Evolutionary conservation across 2,888 invertebrate genomes (phyloP), one percentile per base, ranked within the genome.

Genomic region (Dione juno): DNA sequence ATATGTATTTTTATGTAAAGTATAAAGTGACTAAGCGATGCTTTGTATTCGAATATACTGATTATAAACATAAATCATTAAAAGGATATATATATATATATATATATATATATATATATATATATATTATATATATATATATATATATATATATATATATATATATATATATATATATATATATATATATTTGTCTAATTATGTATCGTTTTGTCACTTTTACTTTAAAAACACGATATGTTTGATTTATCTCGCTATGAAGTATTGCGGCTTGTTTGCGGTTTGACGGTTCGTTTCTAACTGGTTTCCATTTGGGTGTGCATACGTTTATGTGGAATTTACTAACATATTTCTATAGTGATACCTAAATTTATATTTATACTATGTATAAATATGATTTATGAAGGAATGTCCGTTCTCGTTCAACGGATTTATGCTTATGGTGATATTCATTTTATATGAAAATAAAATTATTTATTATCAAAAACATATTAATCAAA

Each of bases 221-320:
- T 61, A 43, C 61, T 35, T 35, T 28, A 3, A 40, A 28, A 59
- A 8, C 43, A 28, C 28, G 28, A 28, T 40, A 41, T 43, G 28
- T 61, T 61, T 35, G 61, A 61, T 35, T 43, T 61, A 61, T 61
- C 16, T n/a, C 48, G 61, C 61, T 61, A 64, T 40, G 54, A 45
- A 61, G 57, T 53, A 45, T 53, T 50, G 43, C 70, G 66, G 70
- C 70, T 70, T 66, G 59, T 57, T 69, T 58, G 40, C 9, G 35
- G 40, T 41, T 45, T 64, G 70, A 61, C 21, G 67, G 57, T 48
- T 37, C 45, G 14, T 61, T 41, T 59, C 28, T 69, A 48, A 69
- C 41, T 67, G 59, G 43, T 48, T 70, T 45, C 52, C 11, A 45
- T 54, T 70, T 48, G 66, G 67, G 61, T 28, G 53, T 63, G 40